phyloP scores from a whole-genome alignment of 2,113 vertebrate species.

The Misgurnus anguillicaudatus region DNA sequence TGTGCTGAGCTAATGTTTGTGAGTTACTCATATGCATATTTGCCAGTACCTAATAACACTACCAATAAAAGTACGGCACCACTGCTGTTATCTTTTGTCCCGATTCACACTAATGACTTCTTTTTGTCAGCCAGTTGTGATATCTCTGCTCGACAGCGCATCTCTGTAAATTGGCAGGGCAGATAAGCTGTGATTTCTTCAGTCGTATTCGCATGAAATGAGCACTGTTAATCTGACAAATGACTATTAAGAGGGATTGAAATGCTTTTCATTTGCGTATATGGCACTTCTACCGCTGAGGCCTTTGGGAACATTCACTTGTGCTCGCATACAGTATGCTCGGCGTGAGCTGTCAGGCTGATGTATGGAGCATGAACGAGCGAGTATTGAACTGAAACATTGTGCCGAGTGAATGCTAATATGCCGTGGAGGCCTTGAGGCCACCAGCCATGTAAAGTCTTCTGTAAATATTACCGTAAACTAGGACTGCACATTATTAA shows the following conservation, averaged over 20 bases:
- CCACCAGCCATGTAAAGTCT: neutral
- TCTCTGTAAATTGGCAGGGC: neutral
- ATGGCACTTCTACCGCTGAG: neutral
- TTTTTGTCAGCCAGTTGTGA: neutral
- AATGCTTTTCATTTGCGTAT: slow-evolving; percentile 7
- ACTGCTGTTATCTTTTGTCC: neutral
- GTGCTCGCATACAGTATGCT: slow-evolving; percentile 8
- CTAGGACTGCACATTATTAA: too few relatives aligned
- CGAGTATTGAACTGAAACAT: slow-evolving; percentile 15
- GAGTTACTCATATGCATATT: neutral
- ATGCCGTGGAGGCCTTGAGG: slow-evolving; percentile 9
- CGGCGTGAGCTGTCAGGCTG: slow-evolving; percentile 27
- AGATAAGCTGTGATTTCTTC: slow-evolving; percentile 22
- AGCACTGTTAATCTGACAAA: slow-evolving; percentile 34
- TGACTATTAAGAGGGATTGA: slow-evolving; percentile 14
- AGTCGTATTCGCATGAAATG: slow-evolving; percentile 3
- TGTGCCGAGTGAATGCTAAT: slow-evolving; percentile 31
- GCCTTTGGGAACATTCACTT: slow-evolving; percentile 6
- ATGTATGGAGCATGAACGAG: slow-evolving; percentile 16
- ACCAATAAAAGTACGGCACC: neutral
- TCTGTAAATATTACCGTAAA: neutral
- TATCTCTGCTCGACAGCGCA: neutral
- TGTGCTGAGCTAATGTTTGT: neutral
- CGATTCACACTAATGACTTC: neutral
- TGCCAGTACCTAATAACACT: neutral